Evolutionary conservation across 35 echinoderm and acorn worm species (phyloP).

Genomic region (Anneissia japonica): DNA sequence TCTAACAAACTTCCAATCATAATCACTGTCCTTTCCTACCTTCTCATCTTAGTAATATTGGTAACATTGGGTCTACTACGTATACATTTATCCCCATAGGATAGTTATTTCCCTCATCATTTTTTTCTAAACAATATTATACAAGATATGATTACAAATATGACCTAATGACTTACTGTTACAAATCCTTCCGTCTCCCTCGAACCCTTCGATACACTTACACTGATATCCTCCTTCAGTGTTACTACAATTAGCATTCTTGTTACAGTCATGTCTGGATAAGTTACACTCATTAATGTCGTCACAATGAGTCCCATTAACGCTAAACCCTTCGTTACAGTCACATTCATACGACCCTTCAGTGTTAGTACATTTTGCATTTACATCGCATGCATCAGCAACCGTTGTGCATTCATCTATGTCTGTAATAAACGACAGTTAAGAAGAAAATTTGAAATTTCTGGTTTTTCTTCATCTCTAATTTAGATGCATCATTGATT

Average conservation of each 20-base stretch:
- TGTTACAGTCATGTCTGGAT: background rate
- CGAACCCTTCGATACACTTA: constrained; percentile 9
- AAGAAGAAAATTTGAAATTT: too few relatives aligned
- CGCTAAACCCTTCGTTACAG: constrained; percentile 11
- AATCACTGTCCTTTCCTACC: too few relatives aligned
- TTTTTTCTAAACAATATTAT: too few relatives aligned
- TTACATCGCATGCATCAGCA: constrained; percentile 36
- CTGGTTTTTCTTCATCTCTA: too few relatives aligned
- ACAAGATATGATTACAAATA: too few relatives aligned
- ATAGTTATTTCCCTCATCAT: too few relatives aligned
- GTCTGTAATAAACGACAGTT: too few relatives aligned
- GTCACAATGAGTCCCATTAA: background rate
- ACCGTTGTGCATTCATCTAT: constrained; percentile 32
- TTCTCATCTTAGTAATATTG: too few relatives aligned
- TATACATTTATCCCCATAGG: too few relatives aligned
- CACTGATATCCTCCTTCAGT: background rate
- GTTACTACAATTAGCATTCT: background rate
- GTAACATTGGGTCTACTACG: too few relatives aligned
- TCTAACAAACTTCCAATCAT: too few relatives aligned
- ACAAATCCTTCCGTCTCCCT: constrained; percentile 19
- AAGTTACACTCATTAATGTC: background rate
- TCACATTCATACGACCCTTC: constrained; percentile 55
- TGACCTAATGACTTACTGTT: background rate
- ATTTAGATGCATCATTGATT: too few relatives aligned
- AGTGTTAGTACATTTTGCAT: constrained; percentile 49